Conservation (phyloP, 2,797 vertebrate species). For the Enteromius paludinosus region DNA sequence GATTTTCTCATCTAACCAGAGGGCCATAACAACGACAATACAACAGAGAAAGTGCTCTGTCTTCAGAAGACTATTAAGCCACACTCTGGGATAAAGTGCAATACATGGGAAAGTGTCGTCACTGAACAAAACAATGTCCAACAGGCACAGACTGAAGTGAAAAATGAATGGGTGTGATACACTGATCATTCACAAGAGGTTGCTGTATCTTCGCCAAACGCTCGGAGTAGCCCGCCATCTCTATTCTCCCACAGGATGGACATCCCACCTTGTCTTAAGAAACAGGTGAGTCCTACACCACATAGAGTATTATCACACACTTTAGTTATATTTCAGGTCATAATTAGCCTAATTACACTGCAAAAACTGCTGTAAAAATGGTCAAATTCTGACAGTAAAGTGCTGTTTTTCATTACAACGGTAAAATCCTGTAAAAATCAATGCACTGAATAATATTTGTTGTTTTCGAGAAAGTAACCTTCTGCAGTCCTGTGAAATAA, state of each 20-base stretch:
- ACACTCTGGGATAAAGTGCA: constrained; percentile 45
- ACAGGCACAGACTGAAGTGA: constrained; percentile 11
- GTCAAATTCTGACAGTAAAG: too few relatives aligned
- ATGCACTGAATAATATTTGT: too few relatives aligned
- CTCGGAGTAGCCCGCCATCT: constrained; percentile 43
- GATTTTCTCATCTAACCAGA: constrained; percentile 6
- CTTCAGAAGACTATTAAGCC: not conserved
- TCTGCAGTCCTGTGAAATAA: too few relatives aligned
- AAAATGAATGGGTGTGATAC: constrained; percentile 41
- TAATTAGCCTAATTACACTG: not conserved
- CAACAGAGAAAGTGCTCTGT: not conserved
- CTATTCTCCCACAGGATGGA: constrained; percentile 12
- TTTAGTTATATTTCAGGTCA: too few relatives aligned
- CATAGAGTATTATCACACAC: too few relatives aligned
- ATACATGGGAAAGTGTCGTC: constrained; percentile 21
- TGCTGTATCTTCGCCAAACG: constrained; percentile 43
- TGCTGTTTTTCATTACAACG: too few relatives aligned
- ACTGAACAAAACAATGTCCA: constrained; percentile 28
- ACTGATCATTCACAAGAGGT: constrained; percentile 41
- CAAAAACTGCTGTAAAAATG: too few relatives aligned
- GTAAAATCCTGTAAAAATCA: too few relatives aligned
- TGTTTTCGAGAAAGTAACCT: too few relatives aligned
- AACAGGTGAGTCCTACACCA: constrained; percentile 22
- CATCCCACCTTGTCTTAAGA: not conserved
- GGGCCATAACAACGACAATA: constrained; percentile 2